phyloP scores from a whole-genome alignment of 2,888 invertebrate species.

The Branchellion lobata region DNA sequence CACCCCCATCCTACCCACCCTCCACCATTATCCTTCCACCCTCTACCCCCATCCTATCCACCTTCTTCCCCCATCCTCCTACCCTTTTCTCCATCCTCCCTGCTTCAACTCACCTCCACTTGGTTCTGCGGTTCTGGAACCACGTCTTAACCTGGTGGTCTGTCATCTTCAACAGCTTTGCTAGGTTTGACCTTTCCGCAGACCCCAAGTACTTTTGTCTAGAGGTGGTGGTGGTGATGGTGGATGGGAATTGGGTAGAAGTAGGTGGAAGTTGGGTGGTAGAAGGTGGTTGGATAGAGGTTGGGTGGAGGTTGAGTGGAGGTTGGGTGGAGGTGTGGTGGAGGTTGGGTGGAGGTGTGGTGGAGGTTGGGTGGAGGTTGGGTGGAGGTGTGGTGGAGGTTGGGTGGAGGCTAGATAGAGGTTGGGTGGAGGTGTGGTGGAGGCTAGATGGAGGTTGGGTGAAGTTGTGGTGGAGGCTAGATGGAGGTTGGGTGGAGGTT shows the following conservation, averaged over 20 bases:
- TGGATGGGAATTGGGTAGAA: no score
- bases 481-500: no score
- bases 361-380: background rate
- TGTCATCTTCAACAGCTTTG: conserved; percentile 95
- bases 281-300: background rate
- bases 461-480: no score
- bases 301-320: background rate
- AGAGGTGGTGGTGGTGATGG: conserved; percentile 70
- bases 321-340: background rate
- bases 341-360: background rate
- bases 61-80: no score
- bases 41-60: no score
- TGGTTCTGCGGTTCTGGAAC: conserved; percentile 96
- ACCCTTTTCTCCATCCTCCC: no score
- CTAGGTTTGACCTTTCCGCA: conserved; percentile 88
- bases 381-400: no score
- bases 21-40: no score
- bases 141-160: conserved; percentile 89
- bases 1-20: no score
- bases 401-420: no score
- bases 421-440: no score
- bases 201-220: conserved; percentile 93
- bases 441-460: no score
- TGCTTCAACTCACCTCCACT: conserved; percentile 81
- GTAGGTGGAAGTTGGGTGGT: background rate